Conservation (phyloP, 35 echinoderm and acorn worm species). For the Holothuria glaberrima region DNA sequence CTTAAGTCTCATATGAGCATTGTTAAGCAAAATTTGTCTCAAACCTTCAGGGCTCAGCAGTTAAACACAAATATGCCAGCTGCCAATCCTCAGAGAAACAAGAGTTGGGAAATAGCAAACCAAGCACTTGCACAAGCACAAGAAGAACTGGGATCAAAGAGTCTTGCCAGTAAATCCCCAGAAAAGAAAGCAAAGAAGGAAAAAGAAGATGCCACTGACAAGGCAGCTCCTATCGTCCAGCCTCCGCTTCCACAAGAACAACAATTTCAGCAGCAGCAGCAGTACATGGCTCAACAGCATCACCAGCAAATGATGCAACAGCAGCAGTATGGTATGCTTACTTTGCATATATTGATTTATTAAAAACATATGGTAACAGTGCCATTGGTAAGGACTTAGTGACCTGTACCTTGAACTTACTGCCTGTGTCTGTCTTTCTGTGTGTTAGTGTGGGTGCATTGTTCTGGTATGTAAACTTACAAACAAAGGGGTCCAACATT, state of each 20-base stretch:
- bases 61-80: background rate
- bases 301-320: slow-evolving; percentile 59
- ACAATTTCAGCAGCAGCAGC: slow-evolving; percentile 19
- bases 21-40: too few relatives aligned
- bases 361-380: too few relatives aligned
- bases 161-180: slow-evolving; percentile 20
- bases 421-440: too few relatives aligned
- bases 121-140: slow-evolving; percentile 74
- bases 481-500: too few relatives aligned
- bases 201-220: background rate
- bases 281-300: slow-evolving; percentile 2
- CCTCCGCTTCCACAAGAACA: slow-evolving; percentile 38
- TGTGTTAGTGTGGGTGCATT: too few relatives aligned
- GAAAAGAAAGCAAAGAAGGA: slow-evolving; percentile 30
- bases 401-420: too few relatives aligned
- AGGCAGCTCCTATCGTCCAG: background rate
- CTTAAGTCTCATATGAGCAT: too few relatives aligned
- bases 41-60: slow-evolving; percentile 28
- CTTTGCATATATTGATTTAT: too few relatives aligned
- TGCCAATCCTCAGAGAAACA: slow-evolving; percentile 4
- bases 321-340: slow-evolving; percentile 30
- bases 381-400: too few relatives aligned
- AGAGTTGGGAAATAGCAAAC: slow-evolving; percentile 84
- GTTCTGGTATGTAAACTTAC: too few relatives aligned
- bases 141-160: slow-evolving; percentile 18